Conservation (phyloP, 2,888 invertebrate species). For the Brenthis daphne region DNA sequence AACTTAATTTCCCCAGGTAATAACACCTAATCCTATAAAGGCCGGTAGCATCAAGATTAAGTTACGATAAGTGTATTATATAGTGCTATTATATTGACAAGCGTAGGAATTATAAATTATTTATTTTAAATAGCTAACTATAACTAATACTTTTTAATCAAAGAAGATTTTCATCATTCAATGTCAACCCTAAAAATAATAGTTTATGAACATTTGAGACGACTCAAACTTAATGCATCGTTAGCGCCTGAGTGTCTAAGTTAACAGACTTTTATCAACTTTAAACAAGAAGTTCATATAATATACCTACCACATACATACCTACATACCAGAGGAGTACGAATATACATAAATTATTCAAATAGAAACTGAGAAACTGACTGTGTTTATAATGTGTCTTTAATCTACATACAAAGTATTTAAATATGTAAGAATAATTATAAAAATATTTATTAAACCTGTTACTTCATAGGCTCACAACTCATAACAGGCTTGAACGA, state of each 20-base stretch:
- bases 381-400: not conserved
- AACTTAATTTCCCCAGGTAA: no score
- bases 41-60: no score
- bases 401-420: not conserved
- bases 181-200: constrained; percentile 2
- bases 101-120: no score
- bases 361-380: not conserved
- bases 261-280: constrained; percentile 7
- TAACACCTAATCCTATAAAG: no score
- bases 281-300: constrained; percentile 13
- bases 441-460: no score
- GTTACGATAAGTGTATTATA: no score
- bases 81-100: no score
- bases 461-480: no score
- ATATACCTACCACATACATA: not conserved
- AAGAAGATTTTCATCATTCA: not conserved
- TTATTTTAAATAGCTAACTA: no score
- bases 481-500: no score
- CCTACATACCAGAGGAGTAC: not conserved
- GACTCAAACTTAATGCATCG: constrained; percentile 14
- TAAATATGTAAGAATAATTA: not conserved
- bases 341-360: not conserved
- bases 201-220: constrained; percentile 1
- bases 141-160: no score
- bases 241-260: constrained; percentile 2